Conservation (phyloP, 1,140 invertebrate genomes). For the Atta cephalotes region DNA sequence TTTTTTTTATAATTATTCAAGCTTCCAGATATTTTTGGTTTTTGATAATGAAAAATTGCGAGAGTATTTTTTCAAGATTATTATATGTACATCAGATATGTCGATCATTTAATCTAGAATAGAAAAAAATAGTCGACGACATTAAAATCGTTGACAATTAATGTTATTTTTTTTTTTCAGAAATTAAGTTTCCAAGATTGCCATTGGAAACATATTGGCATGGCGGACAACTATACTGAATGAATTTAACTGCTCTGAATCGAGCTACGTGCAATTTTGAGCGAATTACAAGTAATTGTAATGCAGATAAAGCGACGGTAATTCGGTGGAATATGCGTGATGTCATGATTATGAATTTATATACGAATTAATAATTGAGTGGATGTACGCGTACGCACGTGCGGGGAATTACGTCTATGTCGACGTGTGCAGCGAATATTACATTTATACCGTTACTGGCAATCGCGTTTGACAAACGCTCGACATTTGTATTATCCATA, state of each 20-base stretch:
- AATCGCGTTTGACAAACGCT: conserved; percentile 61
- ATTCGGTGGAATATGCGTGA: conserved; percentile 58
- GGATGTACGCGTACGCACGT: conserved; percentile 41
- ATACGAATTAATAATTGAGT: conserved; percentile 62
- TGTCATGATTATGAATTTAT: conserved; percentile 62
- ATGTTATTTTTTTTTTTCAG: conserved; percentile 24
- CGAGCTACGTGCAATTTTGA: conserved; percentile 49
- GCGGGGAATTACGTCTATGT: conserved; percentile 54
- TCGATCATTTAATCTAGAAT: background rate
- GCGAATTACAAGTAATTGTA: conserved; percentile 62
- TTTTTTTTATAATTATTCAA: background rate
- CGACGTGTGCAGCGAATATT: conserved; percentile 36
- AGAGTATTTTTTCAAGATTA: background rate
- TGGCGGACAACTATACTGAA: background rate
- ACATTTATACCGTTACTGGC: conserved; percentile 50
- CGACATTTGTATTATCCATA: conserved; percentile 43
- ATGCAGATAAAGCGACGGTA: conserved; percentile 62
- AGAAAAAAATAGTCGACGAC: background rate
- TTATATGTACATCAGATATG: background rate
- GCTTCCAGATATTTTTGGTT: background rate
- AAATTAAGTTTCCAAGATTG: conserved; percentile 53
- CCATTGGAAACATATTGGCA: background rate
- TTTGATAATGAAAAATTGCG: background rate
- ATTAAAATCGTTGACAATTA: background rate
- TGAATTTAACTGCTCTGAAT: conserved; percentile 54